Evolutionary conservation across 35 echinoderm and acorn worm species (phyloP).

Genomic region (Heliocidaris tuberculata): DNA sequence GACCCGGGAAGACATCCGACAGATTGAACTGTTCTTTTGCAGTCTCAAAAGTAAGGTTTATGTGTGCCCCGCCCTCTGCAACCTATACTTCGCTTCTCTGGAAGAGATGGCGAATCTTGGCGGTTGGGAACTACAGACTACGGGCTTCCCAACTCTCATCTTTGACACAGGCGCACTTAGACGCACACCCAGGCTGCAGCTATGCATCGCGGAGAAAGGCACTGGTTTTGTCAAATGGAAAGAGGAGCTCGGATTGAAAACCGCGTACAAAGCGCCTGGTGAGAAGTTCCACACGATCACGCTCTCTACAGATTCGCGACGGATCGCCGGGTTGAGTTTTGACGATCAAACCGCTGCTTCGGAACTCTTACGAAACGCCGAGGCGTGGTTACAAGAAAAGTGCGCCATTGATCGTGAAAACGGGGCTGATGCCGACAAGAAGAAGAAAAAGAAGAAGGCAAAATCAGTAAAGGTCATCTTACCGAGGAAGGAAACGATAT

Average conservation of each 20-base stretch:
- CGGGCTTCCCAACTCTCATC: conserved; percentile 86
- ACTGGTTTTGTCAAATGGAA: conserved; percentile 92
- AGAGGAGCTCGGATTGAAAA: conserved; percentile 62
- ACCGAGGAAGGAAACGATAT: conserved; percentile 87
- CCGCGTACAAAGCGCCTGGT: conserved; percentile 79
- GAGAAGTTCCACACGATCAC: conserved; percentile 91
- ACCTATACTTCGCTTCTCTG: conserved; percentile 84
- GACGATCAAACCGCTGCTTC: conserved; percentile 74
- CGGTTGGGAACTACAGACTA: conserved; percentile 89
- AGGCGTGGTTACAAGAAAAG: conserved; percentile 73
- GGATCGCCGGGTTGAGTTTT: conserved; percentile 92
- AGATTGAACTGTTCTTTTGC: conserved; percentile 89
- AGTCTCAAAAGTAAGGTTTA: conserved; percentile 89
- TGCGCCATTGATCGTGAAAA: conserved; percentile 25
- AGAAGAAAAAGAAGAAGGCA: conserved; percentile 67
- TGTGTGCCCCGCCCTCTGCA: conserved; percentile 92
- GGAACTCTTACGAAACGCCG: conserved; percentile 73
- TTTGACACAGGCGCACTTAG: conserved; percentile 61
- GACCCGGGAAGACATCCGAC: conserved; percentile 71
- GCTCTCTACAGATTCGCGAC: conserved; percentile 52
- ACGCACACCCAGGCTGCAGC: conserved; percentile 57
- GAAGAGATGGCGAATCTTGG: conserved; percentile 89
- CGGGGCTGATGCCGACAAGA: conserved; percentile 56
- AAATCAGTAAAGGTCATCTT: conserved; percentile 65
- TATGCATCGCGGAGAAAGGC: conserved; percentile 92